phyloP scores from a whole-genome alignment of 2,797 vertebrate species.

The Distichodus sexfasciatus region DNA sequence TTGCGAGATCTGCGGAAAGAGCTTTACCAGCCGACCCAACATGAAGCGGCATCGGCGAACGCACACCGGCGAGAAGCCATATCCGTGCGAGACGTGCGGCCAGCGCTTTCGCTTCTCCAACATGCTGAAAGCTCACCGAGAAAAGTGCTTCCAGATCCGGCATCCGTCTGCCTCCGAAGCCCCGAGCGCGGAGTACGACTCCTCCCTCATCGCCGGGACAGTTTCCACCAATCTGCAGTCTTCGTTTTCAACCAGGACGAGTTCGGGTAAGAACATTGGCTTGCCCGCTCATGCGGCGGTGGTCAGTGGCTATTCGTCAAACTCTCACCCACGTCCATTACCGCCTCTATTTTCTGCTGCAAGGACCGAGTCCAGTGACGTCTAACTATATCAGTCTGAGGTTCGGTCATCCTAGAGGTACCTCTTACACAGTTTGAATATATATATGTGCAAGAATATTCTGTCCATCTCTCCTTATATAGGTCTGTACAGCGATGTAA shows the following conservation, averaged over 20 bases:
- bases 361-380: slow-evolving; percentile 81
- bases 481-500: not conserved
- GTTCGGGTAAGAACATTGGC: not conserved
- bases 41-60: slow-evolving; percentile 97
- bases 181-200: slow-evolving; percentile 54
- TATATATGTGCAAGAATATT: not conserved
- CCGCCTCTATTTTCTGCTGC: slow-evolving; percentile 82
- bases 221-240: slow-evolving; percentile 25
- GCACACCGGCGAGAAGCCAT: slow-evolving; percentile 94
- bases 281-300: slow-evolving; percentile 49
- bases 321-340: slow-evolving; percentile 76
- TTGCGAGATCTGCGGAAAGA: slow-evolving; percentile 97
- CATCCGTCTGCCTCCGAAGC: slow-evolving; percentile 72
- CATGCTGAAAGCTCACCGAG: slow-evolving; percentile 95
- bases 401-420: slow-evolving; percentile 7
- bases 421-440: slow-evolving; percentile 7
- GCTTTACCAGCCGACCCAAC: slow-evolving; percentile 97
- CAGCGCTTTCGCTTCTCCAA: slow-evolving; percentile 96
- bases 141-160: slow-evolving; percentile 90
- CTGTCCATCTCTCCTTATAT: not conserved
- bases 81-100: slow-evolving; percentile 89
- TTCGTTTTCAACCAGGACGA: slow-evolving; percentile 32
- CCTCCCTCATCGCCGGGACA: slow-evolving; percentile 37
- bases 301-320: slow-evolving; percentile 70
- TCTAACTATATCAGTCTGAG: slow-evolving; percentile 56